These are phyloP conservation scores for Drosophila aff. DNA, from an alignment of 1,140 invertebrate genomes.

Conservation along the genomic window DNA sequence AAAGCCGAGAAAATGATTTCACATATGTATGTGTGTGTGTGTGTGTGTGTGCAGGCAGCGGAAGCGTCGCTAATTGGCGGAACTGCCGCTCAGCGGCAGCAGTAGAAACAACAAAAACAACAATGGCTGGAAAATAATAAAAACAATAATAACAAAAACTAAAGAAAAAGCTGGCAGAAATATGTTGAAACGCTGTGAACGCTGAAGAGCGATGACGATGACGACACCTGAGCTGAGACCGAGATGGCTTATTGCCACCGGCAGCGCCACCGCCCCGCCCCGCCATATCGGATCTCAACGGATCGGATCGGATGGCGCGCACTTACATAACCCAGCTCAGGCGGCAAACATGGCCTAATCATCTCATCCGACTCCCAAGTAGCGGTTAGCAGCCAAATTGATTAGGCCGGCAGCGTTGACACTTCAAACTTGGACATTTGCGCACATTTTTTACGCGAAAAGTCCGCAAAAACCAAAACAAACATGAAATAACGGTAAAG, in stretches of 20 bases:
- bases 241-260: conserved; percentile 73
- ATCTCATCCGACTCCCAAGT: conserved; percentile 61
- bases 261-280: conserved; percentile 53
- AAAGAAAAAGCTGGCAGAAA: conserved; percentile 49
- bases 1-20: conserved; percentile 67
- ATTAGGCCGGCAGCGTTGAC: conserved; percentile 71
- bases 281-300: conserved; percentile 32
- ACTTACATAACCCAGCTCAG: conserved; percentile 68
- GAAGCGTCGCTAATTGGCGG: conserved; percentile 79
- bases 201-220: conserved; percentile 45
- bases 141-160: conserved; percentile 18
- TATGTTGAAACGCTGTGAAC: conserved; percentile 66
- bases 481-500: conserved; percentile 11
- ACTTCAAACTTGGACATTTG: conserved; percentile 62
- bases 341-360: conserved; percentile 79
- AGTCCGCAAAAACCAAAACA: conserved; percentile 14
- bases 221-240: conserved; percentile 62
- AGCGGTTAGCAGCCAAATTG: conserved; percentile 63
- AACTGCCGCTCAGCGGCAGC: conserved; percentile 60
- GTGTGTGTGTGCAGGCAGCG: conserved; percentile 60
- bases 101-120: conserved; percentile 21
- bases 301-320: conserved; percentile 61
- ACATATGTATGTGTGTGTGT: conserved; percentile 22
- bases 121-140: conserved; percentile 35
- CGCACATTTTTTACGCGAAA: conserved; percentile 59